phyloP scores from a whole-genome alignment of 2,797 vertebrate species.

The Salarias fasciatus region DNA sequence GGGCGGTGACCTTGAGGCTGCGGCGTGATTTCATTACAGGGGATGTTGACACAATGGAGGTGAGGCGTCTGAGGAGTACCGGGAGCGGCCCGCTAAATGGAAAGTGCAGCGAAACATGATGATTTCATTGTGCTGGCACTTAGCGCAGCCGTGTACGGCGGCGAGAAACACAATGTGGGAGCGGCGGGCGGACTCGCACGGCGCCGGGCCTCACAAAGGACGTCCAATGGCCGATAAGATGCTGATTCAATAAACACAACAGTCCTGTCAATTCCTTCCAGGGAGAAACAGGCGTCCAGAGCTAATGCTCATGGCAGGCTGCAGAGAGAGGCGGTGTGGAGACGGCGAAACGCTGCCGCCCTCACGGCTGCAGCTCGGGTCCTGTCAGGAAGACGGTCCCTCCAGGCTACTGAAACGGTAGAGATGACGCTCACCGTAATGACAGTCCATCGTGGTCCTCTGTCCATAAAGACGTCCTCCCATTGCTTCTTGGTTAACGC shows the following conservation, averaged over 20 bases:
- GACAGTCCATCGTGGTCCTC: too few species aligned
- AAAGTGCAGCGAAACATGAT: conserved; percentile 47
- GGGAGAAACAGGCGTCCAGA: neutral
- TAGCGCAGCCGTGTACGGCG: conserved; percentile 16
- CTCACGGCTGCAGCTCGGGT: too few species aligned
- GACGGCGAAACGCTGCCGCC: too few species aligned
- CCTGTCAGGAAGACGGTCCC: too few species aligned
- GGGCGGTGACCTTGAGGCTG: conserved; percentile 70
- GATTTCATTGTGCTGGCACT: conserved; percentile 47
- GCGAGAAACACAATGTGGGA: conserved; percentile 26
- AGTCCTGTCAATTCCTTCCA: conserved; percentile 7
- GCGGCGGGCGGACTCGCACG: conserved; percentile 26
- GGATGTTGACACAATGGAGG: conserved; percentile 48
- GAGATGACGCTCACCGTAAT: too few species aligned
- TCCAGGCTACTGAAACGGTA: too few species aligned
- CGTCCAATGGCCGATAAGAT: conserved; percentile 29
- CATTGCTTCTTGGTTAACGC: too few species aligned
- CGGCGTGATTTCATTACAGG: conserved; percentile 73
- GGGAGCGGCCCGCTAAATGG: conserved; percentile 46
- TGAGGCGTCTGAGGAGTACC: conserved; percentile 26
- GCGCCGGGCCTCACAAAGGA: conserved; percentile 34
- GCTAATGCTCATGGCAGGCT: too few species aligned
- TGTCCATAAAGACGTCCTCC: too few species aligned
- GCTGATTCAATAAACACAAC: conserved; percentile 30
- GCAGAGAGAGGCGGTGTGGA: too few species aligned